Evolutionary conservation across 1,140 invertebrate species (phyloP).

Genomic region (Whitmania pigra): DNA sequence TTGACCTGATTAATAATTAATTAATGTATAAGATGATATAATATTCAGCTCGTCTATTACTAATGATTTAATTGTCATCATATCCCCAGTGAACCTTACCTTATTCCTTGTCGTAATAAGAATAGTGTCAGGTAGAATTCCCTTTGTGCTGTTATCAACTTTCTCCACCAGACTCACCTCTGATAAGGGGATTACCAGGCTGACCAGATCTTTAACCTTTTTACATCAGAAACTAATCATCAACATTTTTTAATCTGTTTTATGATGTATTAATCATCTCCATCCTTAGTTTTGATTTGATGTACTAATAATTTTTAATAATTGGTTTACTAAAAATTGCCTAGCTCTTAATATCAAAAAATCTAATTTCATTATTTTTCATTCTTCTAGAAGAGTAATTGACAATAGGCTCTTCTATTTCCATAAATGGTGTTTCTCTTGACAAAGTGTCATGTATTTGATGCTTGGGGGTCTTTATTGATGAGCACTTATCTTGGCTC

Average conservation of each 20-base stretch:
- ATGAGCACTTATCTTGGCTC: no score
- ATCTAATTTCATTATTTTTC: no score
- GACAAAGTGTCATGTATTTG: no score
- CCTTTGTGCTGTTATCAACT: slow-evolving; percentile 49
- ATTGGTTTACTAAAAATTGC: no score
- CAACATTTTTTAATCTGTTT: neutral
- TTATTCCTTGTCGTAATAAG: slow-evolving; percentile 66
- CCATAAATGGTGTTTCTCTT: no score
- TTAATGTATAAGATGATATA: no score
- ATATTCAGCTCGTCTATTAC: neutral
- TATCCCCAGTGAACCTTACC: slow-evolving; percentile 30
- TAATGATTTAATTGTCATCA: neutral
- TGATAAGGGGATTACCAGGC: slow-evolving; percentile 72
- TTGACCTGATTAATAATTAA: slow-evolving; percentile 44
- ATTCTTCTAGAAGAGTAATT: no score
- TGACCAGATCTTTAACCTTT: slow-evolving; percentile 68
- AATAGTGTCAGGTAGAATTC: slow-evolving; percentile 59
- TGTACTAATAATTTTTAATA: no score
- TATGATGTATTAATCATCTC: neutral
- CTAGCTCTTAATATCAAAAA: no score
- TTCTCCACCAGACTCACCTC: slow-evolving; percentile 62
- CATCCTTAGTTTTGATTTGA: no score
- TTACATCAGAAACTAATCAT: neutral
- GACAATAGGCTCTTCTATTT: no score
- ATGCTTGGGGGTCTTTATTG: no score